Base-by-base conservation (phyloP, 2,113 vertebrate genomes). In the Alces alces region DNA sequence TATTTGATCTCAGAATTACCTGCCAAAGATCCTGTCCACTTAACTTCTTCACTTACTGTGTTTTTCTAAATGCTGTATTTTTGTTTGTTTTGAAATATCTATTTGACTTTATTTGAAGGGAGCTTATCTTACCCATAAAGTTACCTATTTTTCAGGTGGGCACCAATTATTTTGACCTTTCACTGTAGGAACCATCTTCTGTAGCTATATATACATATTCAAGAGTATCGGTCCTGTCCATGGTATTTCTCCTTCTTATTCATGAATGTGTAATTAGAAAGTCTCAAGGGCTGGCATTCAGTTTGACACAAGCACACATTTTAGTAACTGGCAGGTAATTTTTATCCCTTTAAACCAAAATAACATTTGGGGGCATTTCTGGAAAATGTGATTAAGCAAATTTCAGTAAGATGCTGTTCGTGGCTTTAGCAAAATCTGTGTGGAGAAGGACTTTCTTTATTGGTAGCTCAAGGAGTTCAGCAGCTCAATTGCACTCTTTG, bases 311-410 rank as follows among this genome's bases (percentile, higher is more conserved):
- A 98, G 89, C 73, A 64, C 33, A 84, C 58, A 95, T 97, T 96
- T 97, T 98, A 97, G 95, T 96, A 96, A 91, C 33, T 61, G 97
- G 80, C 89, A 95, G 98, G 94, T n/a, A 97, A 95, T 80, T 87
- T 98, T 97, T 93, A 95, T 96, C 19, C 89, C 30, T 97, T 91
- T 85, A 96, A 98, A 97, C 90, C 89, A 97, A 97, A 86, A 83
- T 91, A 97, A 36, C 16, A 85, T 95, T 96, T 97, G 39, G 57
- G 90, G 54, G 23, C 91, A 1, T 97, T 98, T 97, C 91, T 98
- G 96, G 97, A 96, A 98, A 98, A 66, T 84, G 47, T 84, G 57
- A 97, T 88, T 96, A 97, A 96, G 94, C 19, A 86, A 96, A 92
- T 55, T 86, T 88, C 54, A 95, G 43, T 89, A 92, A 96, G 93